Base-by-base conservation (phyloP, 2,888 invertebrate genomes). In the Imbricaverruca yamaguchii region DNA sequence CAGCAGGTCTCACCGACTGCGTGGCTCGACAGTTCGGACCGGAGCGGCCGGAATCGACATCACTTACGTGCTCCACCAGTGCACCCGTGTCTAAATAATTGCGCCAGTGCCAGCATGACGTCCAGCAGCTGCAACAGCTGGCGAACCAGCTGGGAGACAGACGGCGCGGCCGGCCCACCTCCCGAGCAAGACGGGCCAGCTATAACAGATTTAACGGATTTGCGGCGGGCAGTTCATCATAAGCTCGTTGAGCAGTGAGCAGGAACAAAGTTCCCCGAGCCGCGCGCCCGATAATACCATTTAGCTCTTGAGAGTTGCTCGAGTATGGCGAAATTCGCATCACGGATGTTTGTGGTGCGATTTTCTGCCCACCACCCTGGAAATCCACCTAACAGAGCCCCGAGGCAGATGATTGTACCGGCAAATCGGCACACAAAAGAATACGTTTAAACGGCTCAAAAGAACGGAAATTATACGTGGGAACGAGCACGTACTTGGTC, bases 401-500 rank as follows among this genome's bases (percentile, higher is more conserved):
- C 74, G 21, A n/a, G 74, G 21, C 55, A 74, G 53, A 74, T 74
- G 74, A 74, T 74, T 74, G 74, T 74, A 55, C 55, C 21, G 21
- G 55, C 18, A 53, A 55, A 21, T 55, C 21, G 10, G 18, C 2
- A 53, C 74, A 74, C 74, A 74, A 74, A 74, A 74, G 74, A 74
- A 74, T 74, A 55, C 74, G 74, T 74, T 74, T 55, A 74, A 53
- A 74, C 74, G 74, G 53, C 74, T 74, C 53, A 74, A 74, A 74
- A 74, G 74, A 74, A 74, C 74, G 74, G 74, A 74, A 74, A 74
- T 74, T 74, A 53, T 39, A 53, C 74, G 74, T 74, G 74, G 74
- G 74, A 74, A 74, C 74, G 11, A 55, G 55, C 55, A 11, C 55
- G 18, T 55, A n/a, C 21, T 74, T 18, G 23, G 13, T 21, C 21